Conservation (phyloP, 2,888 invertebrate genomes). For the Elegia similella region DNA sequence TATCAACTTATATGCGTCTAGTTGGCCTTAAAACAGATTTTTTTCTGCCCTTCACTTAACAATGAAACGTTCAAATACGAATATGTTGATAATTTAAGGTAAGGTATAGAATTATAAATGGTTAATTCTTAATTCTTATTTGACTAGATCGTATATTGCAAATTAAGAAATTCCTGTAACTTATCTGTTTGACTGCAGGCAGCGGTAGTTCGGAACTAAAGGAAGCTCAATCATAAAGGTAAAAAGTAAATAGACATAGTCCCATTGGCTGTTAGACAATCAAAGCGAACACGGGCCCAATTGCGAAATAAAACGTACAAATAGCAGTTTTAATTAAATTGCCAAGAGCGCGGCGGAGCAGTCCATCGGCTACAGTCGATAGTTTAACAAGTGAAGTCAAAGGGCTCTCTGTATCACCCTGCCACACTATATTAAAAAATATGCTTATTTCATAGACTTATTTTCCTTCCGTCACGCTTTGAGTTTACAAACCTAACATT, state of each 20-base stretch:
- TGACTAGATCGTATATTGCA: neutral
- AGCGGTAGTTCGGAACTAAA: slow-evolving; percentile 33
- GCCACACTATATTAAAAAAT: slow-evolving; percentile 28
- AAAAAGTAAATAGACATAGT: slow-evolving; percentile 44
- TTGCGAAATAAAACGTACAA: slow-evolving; percentile 78
- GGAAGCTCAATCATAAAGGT: slow-evolving; percentile 44
- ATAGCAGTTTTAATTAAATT: slow-evolving; percentile 81
- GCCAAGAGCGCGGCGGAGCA: slow-evolving; percentile 56
- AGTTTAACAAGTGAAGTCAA: slow-evolving; percentile 75
- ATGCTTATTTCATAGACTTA: slow-evolving; percentile 22
- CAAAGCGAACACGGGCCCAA: slow-evolving; percentile 66
- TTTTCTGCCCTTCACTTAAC: slow-evolving; percentile 1
- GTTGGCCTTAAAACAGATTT: neutral
- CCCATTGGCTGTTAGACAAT: slow-evolving; percentile 60
- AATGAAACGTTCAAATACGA: neutral
- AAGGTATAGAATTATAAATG: neutral
- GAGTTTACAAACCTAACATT: slow-evolving; percentile 21
- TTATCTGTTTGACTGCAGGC: slow-evolving; percentile 19
- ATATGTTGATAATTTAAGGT: neutral
- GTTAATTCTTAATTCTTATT: neutral
- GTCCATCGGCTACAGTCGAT: slow-evolving; percentile 55
- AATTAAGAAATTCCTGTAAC: slow-evolving; percentile 10
- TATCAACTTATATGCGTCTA: neutral
- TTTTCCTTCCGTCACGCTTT: slow-evolving; percentile 38
- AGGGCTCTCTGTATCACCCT: slow-evolving; percentile 62